phyloP scores from a whole-genome alignment of 2,888 invertebrate genomes.

The Drosophila helvetica region DNA sequence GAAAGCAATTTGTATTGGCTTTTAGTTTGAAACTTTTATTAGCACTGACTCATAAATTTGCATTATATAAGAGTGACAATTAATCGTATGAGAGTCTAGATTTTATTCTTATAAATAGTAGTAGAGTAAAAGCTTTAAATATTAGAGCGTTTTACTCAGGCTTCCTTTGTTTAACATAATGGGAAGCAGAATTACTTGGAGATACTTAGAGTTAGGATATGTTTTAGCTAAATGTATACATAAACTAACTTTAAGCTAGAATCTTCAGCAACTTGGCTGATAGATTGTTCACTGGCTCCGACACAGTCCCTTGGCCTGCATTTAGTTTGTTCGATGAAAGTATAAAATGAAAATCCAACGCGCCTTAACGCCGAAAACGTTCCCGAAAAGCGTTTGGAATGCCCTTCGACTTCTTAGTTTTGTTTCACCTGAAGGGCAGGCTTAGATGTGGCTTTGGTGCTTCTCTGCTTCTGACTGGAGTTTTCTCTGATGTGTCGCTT shows the following conservation, averaged over 20 bases:
- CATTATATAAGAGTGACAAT: not conserved
- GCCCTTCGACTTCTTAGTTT: not conserved
- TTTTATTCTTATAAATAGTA: slow-evolving; percentile 1
- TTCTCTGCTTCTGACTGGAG: not conserved
- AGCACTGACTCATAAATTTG: not conserved
- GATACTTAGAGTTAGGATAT: slow-evolving; percentile 18
- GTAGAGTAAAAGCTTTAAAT: slow-evolving; percentile 1
- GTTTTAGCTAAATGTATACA: not conserved
- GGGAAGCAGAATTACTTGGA: not conserved
- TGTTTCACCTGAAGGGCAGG: slow-evolving; percentile 14
- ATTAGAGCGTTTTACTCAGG: not conserved
- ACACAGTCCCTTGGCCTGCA: slow-evolving; percentile 26
- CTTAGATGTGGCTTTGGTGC: slow-evolving; percentile 36
- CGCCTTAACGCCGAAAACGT: slow-evolving; percentile 9
- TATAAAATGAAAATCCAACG: slow-evolving; percentile 44
- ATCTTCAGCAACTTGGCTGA: slow-evolving; percentile 64
- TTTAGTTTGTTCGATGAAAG: not conserved
- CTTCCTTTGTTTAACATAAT: not conserved
- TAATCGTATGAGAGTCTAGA: not conserved
- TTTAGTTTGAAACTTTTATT: slow-evolving; percentile 28
- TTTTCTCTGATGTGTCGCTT: slow-evolving; percentile 20
- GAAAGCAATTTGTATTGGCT: not conserved
- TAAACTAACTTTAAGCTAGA: slow-evolving; percentile 44
- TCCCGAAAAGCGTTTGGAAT: not conserved
- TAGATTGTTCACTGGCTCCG: slow-evolving; percentile 59